phyloP scores from a whole-genome alignment of 2,113 vertebrate species.

The Bubo blakistoni region DNA sequence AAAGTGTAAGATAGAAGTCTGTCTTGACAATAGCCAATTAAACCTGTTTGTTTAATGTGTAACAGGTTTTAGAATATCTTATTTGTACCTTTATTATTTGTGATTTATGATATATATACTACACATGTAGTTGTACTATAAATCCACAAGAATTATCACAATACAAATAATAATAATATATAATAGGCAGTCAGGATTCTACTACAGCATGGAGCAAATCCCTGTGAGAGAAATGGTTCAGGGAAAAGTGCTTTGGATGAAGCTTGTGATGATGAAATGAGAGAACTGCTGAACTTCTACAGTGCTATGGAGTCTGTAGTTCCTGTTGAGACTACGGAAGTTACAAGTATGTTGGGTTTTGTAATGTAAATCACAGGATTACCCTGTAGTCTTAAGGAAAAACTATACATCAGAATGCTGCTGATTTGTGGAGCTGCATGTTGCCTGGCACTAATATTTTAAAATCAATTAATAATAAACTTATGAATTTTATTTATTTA shows the following conservation, averaged over 20 bases:
- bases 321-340: background rate
- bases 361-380: background rate
- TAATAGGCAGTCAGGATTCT: slow-evolving; percentile 77
- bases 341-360: slow-evolving; percentile 45
- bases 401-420: background rate
- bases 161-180: background rate
- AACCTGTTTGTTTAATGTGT: background rate
- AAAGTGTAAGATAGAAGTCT: background rate
- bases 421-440: background rate
- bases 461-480: background rate
- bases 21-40: background rate
- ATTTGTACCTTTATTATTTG: background rate
- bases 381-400: background rate
- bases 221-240: slow-evolving; percentile 54
- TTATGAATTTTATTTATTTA: background rate
- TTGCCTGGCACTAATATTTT: background rate
- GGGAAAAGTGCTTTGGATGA: slow-evolving; percentile 73
- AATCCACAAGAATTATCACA: background rate
- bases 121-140: background rate
- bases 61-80: background rate
- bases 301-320: background rate
- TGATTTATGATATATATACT: background rate
- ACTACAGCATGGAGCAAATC: slow-evolving; percentile 78
- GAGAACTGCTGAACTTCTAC: slow-evolving; percentile 71
- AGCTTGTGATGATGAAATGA: slow-evolving; percentile 68